These are phyloP conservation scores for Jaculus jaculus DNA, from an alignment of 2,113 vertebrate species.

Conservation along the genomic window DNA sequence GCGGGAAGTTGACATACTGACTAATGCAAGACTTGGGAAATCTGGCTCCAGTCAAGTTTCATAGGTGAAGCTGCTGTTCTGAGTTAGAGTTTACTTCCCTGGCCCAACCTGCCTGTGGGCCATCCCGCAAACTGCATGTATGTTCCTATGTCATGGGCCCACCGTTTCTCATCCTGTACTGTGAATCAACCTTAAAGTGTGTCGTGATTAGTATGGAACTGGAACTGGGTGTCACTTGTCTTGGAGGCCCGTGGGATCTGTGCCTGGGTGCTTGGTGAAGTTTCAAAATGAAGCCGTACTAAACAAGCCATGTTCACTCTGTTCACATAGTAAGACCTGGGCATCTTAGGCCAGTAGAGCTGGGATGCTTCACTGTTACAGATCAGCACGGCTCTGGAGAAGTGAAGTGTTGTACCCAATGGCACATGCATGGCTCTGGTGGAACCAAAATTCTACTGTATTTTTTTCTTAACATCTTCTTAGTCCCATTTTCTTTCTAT, in stretches of 20 bases:
- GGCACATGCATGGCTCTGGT: background rate
- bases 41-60: background rate
- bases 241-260: conserved; percentile 1
- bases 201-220: conserved; percentile 17
- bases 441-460: background rate
- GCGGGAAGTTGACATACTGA: background rate
- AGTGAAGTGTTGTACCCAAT: background rate
- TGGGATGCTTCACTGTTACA: background rate
- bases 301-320: conserved; percentile 6
- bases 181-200: background rate
- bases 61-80: background rate
- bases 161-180: background rate
- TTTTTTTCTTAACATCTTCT: conserved; percentile 19
- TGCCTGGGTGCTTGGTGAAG: background rate
- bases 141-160: background rate
- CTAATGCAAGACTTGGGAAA: background rate
- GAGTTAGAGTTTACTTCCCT: background rate
- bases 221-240: background rate
- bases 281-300: conserved; percentile 2
- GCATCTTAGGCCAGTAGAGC: background rate
- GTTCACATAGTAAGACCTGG: background rate
- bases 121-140: background rate
- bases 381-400: background rate
- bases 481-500: background rate
- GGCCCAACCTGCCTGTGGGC: background rate